Conservation (phyloP, 2,797 vertebrate genomes). For the Falco novaeseelandiae region DNA sequence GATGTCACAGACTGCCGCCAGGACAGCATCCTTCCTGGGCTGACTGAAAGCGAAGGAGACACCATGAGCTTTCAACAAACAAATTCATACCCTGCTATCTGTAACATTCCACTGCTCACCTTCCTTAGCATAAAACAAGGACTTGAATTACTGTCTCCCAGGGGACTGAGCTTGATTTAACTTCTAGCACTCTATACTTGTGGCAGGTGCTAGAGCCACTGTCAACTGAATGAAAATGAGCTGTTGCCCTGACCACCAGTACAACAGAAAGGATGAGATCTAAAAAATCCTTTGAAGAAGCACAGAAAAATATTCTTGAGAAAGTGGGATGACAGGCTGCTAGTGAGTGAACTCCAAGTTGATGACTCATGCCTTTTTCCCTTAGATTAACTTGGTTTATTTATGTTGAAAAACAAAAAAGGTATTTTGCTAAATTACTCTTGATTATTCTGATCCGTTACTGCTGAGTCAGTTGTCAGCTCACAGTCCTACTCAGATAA, state of each 20-base stretch:
- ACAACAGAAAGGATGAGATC: not conserved
- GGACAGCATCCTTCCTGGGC: not conserved
- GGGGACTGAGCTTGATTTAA: not conserved
- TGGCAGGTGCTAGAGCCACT: not conserved
- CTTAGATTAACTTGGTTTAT: not conserved
- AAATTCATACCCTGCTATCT: not conserved
- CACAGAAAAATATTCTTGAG: not conserved
- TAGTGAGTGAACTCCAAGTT: not conserved
- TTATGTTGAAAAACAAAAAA: not conserved
- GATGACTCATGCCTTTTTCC: not conserved
- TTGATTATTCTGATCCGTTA: slow-evolving; percentile 15
- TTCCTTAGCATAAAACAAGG: not conserved
- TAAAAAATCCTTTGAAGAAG: not conserved
- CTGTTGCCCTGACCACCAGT: not conserved
- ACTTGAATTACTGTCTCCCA: not conserved
- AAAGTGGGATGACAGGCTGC: not conserved
- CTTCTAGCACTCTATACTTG: rapidly evolving
- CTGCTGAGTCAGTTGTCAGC: slow-evolving; percentile 27
- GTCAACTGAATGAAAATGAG: not conserved
- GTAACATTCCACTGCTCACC: not conserved
- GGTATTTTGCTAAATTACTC: slow-evolving; percentile 2
- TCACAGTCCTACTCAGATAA: not conserved
- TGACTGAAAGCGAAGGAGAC: not conserved
- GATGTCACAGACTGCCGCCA: not conserved
- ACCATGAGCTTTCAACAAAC: not conserved